A percentile compares a stretch with the other conserved stretches of the same genome.
Evolutionary conservation across 2,113 vertebrate genomes (phyloP).

Genomic region (Myodes glareolus): DNA sequence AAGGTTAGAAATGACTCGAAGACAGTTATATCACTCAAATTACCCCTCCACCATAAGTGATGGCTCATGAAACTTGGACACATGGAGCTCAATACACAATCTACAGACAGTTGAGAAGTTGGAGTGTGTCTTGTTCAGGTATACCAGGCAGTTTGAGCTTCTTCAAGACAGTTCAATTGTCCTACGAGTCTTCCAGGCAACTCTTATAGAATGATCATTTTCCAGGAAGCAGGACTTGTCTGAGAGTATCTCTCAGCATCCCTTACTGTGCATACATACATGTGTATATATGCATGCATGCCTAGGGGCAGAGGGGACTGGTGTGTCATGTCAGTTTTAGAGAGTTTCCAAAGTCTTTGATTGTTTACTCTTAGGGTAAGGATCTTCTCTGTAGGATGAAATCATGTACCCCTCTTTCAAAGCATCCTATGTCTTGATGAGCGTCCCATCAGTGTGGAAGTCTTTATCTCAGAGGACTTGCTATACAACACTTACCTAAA

Average conservation of each 20-base stretch:
- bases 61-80: neutral
- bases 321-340: too few species aligned
- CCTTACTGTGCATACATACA: neutral
- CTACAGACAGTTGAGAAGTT: too few species aligned
- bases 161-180: neutral
- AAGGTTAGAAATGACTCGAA: neutral
- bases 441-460: neutral
- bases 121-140: neutral
- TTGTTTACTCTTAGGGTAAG: neutral
- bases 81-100: neutral
- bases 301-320: accelerated
- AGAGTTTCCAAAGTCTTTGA: neutral
- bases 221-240: neutral
- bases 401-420: neutral
- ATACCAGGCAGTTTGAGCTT: neutral
- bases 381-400: neutral
- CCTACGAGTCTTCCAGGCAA: too few species aligned
- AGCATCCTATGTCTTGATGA: neutral
- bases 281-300: neutral
- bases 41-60: too few species aligned
- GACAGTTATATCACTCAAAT: neutral
- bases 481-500: neutral
- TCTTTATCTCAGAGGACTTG: neutral
- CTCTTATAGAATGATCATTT: neutral
- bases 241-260: neutral